These are phyloP conservation scores for Zygaena filipendulae DNA, from an alignment of 2,888 invertebrate species.

Conservation along the genomic window DNA sequence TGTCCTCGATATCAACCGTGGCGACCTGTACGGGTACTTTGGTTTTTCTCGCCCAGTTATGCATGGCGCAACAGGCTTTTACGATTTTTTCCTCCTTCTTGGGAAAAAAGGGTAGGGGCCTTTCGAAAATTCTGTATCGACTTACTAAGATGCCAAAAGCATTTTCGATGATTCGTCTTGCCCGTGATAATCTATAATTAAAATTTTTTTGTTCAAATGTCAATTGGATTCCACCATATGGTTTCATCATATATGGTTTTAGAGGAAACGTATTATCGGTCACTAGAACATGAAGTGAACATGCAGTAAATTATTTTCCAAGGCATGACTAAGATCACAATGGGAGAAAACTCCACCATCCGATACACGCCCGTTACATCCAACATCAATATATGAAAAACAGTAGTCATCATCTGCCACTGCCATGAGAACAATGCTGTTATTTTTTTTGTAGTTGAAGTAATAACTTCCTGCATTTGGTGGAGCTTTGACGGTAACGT, in stretches of 20 bases:
- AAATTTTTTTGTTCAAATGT: conserved; percentile 18
- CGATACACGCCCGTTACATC: conserved; percentile 14
- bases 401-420: conserved; percentile 14
- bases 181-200: conserved; percentile 15
- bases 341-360: conserved; percentile 20
- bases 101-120: conserved; percentile 1
- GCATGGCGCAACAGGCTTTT: conserved; percentile 9
- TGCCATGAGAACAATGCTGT: conserved; percentile 14
- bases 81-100: conserved; percentile 9
- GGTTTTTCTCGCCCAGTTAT: conserved; percentile 11
- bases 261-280: too few species aligned
- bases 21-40: conserved; percentile 2
- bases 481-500: conserved; percentile 12
- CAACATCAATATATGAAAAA: conserved; percentile 12
- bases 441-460: conserved; percentile 13
- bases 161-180: conserved; percentile 13
- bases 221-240: too few species aligned
- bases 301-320: conserved; percentile 15
- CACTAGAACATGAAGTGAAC: conserved; percentile 12
- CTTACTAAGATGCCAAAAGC: conserved; percentile 12
- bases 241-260: conserved; percentile 9
- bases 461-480: conserved; percentile 13
- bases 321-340: conserved; percentile 12
- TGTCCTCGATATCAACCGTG: conserved; percentile 12
- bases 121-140: conserved; percentile 10